Evolutionary conservation across 23 tunicate genomes (phyloP), one percentile per base, ranked within the genome.

Genomic region (Styela plicata): DNA sequence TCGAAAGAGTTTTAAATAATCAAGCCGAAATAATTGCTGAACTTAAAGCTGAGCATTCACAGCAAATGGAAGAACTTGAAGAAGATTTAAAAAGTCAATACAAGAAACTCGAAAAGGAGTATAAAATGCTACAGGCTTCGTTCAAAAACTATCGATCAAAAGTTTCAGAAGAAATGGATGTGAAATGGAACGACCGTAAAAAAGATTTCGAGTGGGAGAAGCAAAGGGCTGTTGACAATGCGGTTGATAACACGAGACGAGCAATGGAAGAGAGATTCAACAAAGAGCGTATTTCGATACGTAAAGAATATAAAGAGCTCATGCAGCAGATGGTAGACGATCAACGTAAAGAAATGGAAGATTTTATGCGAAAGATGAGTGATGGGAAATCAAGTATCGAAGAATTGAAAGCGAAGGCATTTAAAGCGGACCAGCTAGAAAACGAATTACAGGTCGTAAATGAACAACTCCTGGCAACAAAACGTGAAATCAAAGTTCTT

Each of bases 191-290:
- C 24, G 25, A 66, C 78, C 66, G 85, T 87, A 24, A 29, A 2
- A 70, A 79, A 29, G 97, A 91, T 29, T 64, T 91, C 7, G 90
- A 91, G 3, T 91, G 97, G 97, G 90, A 91, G 27, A 86, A 83
- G 27, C 76, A 78, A 61, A 70, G 81, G 57, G 78, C 82, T 17
- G 66, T 91, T 36, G 89, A 91, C 19, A 91, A 86, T 28, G 97
- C 97, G 3, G 68, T 91, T 37, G 97, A 86, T 64, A 85, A 86
- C 0, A 76, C 69, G 37, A 82, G 66, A 64, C 82, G 80, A 73
- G 29, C 19, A 7, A 78, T 91, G 90, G 97, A 91, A 62, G 90
- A 86, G 7, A 69, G 65, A 2, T 86, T 91, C 64, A 61, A 74
- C 2, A 26, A 36, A 34, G 90, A 91, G 69, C 63, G 97, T 34